These are phyloP conservation scores for Porphyrio hochstetteri DNA, from an alignment of 2,113 vertebrate genomes.

Conservation along the genomic window DNA sequence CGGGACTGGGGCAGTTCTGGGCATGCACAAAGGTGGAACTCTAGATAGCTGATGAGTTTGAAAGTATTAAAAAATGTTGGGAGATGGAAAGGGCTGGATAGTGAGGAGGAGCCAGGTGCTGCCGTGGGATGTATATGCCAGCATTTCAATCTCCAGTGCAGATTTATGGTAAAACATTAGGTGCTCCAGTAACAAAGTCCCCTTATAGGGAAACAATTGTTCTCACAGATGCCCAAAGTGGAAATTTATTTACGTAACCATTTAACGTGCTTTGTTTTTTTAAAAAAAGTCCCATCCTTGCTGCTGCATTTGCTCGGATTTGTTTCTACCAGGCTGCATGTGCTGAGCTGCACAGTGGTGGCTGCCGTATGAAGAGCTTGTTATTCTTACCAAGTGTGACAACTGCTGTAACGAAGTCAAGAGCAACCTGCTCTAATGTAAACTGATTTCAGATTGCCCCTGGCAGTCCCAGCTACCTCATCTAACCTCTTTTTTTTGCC, in stretches of 20 bases:
- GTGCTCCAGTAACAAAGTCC: neutral
- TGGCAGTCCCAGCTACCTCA: slow-evolving; percentile 28
- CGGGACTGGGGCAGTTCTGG: slow-evolving; percentile 54
- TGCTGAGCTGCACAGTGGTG: neutral
- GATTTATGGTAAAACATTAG: neutral
- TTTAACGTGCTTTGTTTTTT: neutral
- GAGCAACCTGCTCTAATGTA: slow-evolving; percentile 68
- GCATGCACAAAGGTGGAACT: slow-evolving; percentile 20
- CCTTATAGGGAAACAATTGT: neutral
- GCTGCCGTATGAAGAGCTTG: neutral
- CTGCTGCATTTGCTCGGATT: neutral
- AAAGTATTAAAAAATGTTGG: neutral
- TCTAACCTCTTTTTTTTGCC: neutral
- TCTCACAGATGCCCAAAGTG: neutral
- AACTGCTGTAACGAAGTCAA: slow-evolving; percentile 36
- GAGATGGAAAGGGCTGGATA: neutral
- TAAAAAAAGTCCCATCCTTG: neutral
- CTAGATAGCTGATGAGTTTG: neutral
- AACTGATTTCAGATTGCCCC: slow-evolving; percentile 59
- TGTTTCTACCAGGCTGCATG: neutral
- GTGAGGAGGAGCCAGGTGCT: neutral
- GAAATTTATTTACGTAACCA: neutral
- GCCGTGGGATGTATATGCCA: neutral
- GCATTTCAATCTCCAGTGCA: neutral
- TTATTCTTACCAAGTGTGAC: slow-evolving; percentile 48